Base-by-base conservation (phyloP, 2,797 vertebrate genomes). In the Valencia hispanica region DNA sequence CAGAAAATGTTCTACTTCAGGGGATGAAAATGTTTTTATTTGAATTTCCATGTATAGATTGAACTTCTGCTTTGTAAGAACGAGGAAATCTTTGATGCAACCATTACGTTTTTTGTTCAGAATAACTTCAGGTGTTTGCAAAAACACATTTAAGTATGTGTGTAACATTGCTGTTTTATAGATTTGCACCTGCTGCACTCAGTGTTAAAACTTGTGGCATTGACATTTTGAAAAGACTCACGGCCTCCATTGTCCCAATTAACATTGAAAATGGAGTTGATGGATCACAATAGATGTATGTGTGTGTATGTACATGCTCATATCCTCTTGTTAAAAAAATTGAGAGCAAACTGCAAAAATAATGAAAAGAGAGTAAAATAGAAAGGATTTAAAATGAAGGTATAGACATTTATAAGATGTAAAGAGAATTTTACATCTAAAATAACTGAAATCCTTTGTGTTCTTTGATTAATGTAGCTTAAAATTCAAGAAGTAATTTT, bases 201-300 rank as follows among this genome's bases (percentile, higher is more conserved):
- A 50, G 80, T 84, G 61, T 80, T 75, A 74, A 91, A 91, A 89
- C 85, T 55, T 50, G 86, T 84, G 70, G 80, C 79, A 55, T 22
- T 92, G 92, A 90, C 88, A 92, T 92, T n/a, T 93, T 91, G 74
- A 82, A 86, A 72, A 63, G 72, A 70, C 74, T 87, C 63, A 2
- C 90, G 91, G 79, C 89, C 91, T 93, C n/a, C n/a, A n/a, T 94
- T 91, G 79, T 84, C 80, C 63, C 79, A 66, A 89, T 91, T 92
- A 86, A 83, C 78, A 87, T 88, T 86, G 83, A 81, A 84, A 89
- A 91, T 86, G 84, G 72, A 83, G 71, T 70, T 77, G 78, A 72
- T 84, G 74, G 72, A 80, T 85, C 79, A 68, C 51, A 50, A 80
- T 18, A 17, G 51, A 36, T n/a, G n/a, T 41, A 45, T 22, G 66